These are phyloP conservation scores for Corynorhinus townsendii DNA, from an alignment of 2,113 vertebrate species.

Conservation along the genomic window DNA sequence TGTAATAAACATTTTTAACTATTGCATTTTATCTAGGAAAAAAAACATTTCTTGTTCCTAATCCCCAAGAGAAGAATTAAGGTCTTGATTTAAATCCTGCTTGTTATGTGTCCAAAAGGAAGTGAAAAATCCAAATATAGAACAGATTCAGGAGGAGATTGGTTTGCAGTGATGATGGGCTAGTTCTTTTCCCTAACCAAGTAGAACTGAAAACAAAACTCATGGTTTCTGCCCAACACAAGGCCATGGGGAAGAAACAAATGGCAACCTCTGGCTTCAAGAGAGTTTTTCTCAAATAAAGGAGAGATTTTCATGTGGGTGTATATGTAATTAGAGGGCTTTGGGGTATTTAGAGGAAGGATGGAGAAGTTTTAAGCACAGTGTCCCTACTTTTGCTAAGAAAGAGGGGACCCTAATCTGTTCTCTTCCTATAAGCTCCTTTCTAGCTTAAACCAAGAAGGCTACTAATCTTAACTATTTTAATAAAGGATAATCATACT, in stretches of 20 bases:
- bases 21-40: neutral
- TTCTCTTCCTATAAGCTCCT: neutral
- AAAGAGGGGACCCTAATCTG: neutral
- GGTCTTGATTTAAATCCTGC: neutral
- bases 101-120: neutral
- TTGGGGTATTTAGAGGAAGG: neutral
- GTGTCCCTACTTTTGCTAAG: neutral
- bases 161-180: neutral
- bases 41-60: neutral
- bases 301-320: neutral
- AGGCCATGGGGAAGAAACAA: neutral
- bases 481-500: neutral
- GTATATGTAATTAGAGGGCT: neutral
- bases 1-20: neutral
- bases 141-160: neutral
- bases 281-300: neutral
- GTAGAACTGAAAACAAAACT: neutral
- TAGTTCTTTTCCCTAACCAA: neutral
- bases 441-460: neutral
- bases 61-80: neutral
- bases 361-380: neutral
- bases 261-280: neutral
- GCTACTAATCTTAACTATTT: neutral
- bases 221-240: neutral
- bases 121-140: neutral